Evolutionary conservation across 2,888 invertebrate species (phyloP).

Genomic region (Platycnemis pennipes): DNA sequence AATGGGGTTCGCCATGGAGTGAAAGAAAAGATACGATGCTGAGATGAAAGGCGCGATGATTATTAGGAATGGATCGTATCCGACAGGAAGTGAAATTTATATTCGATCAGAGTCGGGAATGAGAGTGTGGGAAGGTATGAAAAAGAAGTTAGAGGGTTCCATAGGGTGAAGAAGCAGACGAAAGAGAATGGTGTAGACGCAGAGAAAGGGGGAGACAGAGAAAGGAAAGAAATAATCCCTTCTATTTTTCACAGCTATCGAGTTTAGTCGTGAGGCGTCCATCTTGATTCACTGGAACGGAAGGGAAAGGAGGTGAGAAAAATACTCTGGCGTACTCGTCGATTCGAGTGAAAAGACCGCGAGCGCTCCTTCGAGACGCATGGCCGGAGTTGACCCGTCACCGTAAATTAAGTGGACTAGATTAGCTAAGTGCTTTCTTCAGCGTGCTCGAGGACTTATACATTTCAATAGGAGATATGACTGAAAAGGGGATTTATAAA

Average conservation of each 20-base stretch:
- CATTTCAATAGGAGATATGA: not conserved
- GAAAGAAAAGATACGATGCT: conserved; percentile 45
- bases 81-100: conserved; percentile 54
- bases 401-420: conserved; percentile 1
- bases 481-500: not conserved
- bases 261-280: conserved; percentile 15
- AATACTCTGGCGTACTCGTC: conserved; percentile 11
- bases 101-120: conserved; percentile 2
- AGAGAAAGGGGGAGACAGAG: not conserved
- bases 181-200: not conserved
- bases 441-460: not conserved
- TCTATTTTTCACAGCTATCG: not conserved
- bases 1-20: not conserved
- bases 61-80: conserved; percentile 44
- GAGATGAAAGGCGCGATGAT: conserved; percentile 53
- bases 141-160: not conserved
- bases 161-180: not conserved
- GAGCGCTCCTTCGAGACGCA: not conserved
- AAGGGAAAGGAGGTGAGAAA: conserved; percentile 50
- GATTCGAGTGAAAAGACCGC: not conserved
- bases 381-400: not conserved
- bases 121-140: not conserved
- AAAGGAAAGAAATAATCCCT: not conserved
- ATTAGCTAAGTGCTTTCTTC: not conserved
- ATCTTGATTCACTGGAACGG: not conserved